Base-by-base conservation (phyloP, 2,888 invertebrate genomes). In the Apamea anceps region DNA sequence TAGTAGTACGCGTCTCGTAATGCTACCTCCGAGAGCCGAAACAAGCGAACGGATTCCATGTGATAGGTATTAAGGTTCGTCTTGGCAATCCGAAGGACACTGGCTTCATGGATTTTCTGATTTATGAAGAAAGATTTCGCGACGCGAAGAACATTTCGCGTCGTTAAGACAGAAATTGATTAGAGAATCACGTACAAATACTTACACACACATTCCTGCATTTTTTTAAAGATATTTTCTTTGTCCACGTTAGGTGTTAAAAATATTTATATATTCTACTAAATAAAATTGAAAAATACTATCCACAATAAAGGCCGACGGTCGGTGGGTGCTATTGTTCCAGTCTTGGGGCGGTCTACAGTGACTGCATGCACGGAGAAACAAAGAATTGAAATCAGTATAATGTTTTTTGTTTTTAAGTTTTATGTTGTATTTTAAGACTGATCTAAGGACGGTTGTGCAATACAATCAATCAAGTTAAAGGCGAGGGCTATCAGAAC, bases 401-500 rank as follows among this genome's bases (percentile, higher is more conserved):
- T n/a, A n/a, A n/a, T n/a, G n/a, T n/a, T n/a, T n/a, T n/a, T n/a
- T n/a, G n/a, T n/a, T n/a, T n/a, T n/a, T n/a, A n/a, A n/a, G n/a
- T n/a, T n/a, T n/a, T n/a, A n/a, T n/a, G n/a, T n/a, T n/a, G n/a
- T n/a, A n/a, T n/a, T n/a, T n/a, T n/a, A n/a, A n/a, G 28, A 51
- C 21, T 13, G n/a, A 7, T 67, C 4, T 51, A 54, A 54, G 54
- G 3, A 57, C 10, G 57, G 57, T 25, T 57, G 57, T 57, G 57
- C 10, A 57, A 57, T 57, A 57, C 25, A 57, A 57, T 10, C 57
- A 57, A 57, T n/a, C 25, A 10, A n/a, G 1, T 12, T n/a, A 12
- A n/a, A 12, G 4, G 32, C n/a, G 0, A 70, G n/a, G 21, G 45
- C 13, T 28, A 15, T 68, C 45, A 84, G 37, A 80, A 83, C 63